Evolutionary conservation across 1,140 invertebrate species (phyloP).

Genomic region (Rhynchophorus ferrugineus): DNA sequence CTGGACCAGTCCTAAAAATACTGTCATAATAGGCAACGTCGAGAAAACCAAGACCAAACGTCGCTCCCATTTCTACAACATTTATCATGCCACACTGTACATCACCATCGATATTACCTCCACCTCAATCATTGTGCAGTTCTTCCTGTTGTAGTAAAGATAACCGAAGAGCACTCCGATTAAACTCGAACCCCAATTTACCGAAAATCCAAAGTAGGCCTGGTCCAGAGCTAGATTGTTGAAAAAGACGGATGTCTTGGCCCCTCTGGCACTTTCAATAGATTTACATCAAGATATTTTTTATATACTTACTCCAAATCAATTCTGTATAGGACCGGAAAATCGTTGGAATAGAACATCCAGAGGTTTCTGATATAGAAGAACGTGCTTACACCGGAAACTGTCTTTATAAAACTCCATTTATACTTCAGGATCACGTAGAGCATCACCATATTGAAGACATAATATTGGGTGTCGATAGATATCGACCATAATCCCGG

Average conservation of each 20-base stretch:
- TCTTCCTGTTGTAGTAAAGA: slow-evolving; percentile 4
- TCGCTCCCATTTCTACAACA: too few relatives aligned
- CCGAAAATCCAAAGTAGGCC: slow-evolving; percentile 10
- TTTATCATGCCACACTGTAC: too few relatives aligned
- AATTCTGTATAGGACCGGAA: background rate
- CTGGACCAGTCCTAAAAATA: background rate
- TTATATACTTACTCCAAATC: slow-evolving; percentile 1
- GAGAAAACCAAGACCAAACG: background rate
- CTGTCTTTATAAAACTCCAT: background rate
- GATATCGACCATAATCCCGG: slow-evolving; percentile 4
- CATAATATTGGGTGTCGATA: slow-evolving; percentile 5
- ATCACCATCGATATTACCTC: too few relatives aligned
- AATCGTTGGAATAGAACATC: background rate
- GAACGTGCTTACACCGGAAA: background rate
- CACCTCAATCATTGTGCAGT: too few relatives aligned
- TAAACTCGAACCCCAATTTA: slow-evolving; percentile 3
- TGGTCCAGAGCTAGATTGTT: background rate
- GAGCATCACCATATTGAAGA: background rate
- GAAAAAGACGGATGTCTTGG: background rate
- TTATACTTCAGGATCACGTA: slow-evolving; percentile 7
- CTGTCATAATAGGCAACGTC: background rate
- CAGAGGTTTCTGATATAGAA: background rate
- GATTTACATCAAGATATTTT: background rate
- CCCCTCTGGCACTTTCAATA: background rate
- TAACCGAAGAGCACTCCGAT: slow-evolving; percentile 11